Percentiles rank a stretch among this genome's conserved stretches.
Conservation (phyloP, 2,888 invertebrate genomes). For the Prenolepis imparis region DNA sequence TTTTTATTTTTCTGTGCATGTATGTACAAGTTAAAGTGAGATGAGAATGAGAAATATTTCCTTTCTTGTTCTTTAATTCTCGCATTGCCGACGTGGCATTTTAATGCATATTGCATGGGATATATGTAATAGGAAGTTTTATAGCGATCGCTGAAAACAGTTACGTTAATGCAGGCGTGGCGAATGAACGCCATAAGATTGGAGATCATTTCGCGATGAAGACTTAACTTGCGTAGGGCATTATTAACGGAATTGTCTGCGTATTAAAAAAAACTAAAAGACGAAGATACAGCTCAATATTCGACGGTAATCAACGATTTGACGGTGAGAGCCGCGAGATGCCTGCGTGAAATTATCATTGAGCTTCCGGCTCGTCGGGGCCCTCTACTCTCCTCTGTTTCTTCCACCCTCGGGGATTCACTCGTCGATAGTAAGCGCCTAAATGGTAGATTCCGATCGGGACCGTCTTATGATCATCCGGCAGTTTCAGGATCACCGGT, state of each 20-base stretch:
- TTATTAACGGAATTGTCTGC: slow-evolving; percentile 69
- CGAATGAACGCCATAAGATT: neutral
- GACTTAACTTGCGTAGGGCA: slow-evolving; percentile 55
- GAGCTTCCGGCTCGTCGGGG: slow-evolving; percentile 72
- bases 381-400: slow-evolving; percentile 46
- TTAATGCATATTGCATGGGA: neutral
- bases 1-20: neutral
- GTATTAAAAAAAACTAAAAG: slow-evolving; percentile 55
- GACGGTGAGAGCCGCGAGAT: slow-evolving; percentile 63
- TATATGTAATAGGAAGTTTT: neutral
- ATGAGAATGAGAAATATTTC: neutral
- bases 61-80: neutral
- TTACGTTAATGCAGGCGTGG: slow-evolving; percentile 19
- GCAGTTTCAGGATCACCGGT: slow-evolving; percentile 78
- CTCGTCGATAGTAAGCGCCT: slow-evolving; percentile 74
- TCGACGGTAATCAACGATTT: slow-evolving; percentile 68
- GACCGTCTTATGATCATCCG: slow-evolving; percentile 81
- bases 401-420: slow-evolving; percentile 55
- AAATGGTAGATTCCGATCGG: slow-evolving; percentile 77
- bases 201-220: slow-evolving; percentile 27
- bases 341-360: slow-evolving; percentile 64
- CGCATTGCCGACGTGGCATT: neutral
- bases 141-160: slow-evolving; percentile 15
- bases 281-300: slow-evolving; percentile 20
- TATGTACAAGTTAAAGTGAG: neutral